Conservation (phyloP, 2,888 invertebrate genomes). For the Pediacus dermestoides region DNA sequence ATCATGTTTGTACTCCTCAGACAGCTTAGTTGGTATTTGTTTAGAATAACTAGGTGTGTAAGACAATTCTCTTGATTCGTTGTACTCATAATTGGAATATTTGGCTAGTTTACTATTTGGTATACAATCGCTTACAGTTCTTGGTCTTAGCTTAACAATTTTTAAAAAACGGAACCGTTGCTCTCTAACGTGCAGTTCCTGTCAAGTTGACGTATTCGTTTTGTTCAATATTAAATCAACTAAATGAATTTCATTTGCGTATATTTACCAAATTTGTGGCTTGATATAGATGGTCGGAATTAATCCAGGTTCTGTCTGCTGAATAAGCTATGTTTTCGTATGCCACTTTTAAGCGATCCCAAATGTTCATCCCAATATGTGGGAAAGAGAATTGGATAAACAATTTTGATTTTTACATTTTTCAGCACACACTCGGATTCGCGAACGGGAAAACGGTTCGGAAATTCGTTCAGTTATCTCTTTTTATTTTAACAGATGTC, state of each 20-base stretch:
- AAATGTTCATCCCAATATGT: slow-evolving; percentile 30
- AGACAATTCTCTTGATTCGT: slow-evolving; percentile 49
- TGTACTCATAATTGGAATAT: slow-evolving; percentile 53
- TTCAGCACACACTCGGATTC: no score
- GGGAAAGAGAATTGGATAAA: no score
- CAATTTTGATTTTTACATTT: no score
- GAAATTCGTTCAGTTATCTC: no score
- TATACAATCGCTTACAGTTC: slow-evolving; percentile 61
- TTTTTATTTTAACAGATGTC: no score
- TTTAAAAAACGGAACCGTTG: slow-evolving; percentile 33
- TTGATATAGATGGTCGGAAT: slow-evolving; percentile 11
- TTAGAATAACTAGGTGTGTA: slow-evolving; percentile 40
- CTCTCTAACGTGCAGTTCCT: slow-evolving; percentile 39
- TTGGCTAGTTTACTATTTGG: slow-evolving; percentile 60
- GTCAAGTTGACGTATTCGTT: slow-evolving; percentile 24
- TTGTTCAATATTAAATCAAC: slow-evolving; percentile 8
- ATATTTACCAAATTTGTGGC: background rate
- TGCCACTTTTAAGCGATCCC: slow-evolving; percentile 40
- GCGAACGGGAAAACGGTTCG: no score
- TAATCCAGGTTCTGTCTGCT: slow-evolving; percentile 43
- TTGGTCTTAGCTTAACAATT: slow-evolving; percentile 40
- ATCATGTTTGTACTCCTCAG: slow-evolving; percentile 20
- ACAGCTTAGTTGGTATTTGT: no score
- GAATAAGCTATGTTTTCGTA: slow-evolving; percentile 40
- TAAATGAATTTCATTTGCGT: background rate